Evolutionary conservation across 2,113 vertebrate species (phyloP).

Genomic region (Phylloscopus trochilus): DNA sequence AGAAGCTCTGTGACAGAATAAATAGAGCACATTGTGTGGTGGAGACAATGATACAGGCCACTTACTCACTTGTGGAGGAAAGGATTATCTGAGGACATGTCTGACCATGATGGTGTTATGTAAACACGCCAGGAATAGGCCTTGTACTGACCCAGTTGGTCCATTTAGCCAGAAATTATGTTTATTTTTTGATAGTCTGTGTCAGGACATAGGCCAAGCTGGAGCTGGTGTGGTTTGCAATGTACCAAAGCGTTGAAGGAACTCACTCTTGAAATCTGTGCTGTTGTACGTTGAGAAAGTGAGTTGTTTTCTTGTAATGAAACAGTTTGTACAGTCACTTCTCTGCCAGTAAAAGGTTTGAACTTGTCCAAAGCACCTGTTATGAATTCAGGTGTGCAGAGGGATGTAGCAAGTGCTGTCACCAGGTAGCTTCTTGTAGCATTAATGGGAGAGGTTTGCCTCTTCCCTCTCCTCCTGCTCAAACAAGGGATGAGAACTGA

Average conservation of each 20-base stretch:
- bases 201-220: not conserved
- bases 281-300: not conserved
- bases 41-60: conserved; percentile 21
- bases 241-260: not conserved
- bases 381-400: not conserved
- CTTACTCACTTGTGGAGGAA: conserved; percentile 36
- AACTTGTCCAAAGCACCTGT: not conserved
- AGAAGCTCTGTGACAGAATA: conserved; percentile 40
- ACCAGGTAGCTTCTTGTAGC: not conserved
- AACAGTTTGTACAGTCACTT: not conserved
- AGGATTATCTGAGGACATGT: conserved; percentile 50
- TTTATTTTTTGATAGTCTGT: not conserved
- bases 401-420: not conserved
- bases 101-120: conserved; percentile 24
- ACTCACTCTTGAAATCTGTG: not conserved
- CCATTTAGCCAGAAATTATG: not conserved
- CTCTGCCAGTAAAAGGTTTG: not conserved
- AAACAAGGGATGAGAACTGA: not conserved
- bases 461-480: not conserved
- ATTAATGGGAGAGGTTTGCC: not conserved
- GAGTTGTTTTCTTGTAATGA: not conserved
- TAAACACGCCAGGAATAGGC: not conserved
- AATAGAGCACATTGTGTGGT: conserved; percentile 33
- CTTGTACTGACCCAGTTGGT: not conserved
- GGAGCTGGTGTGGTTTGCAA: not conserved